Percentiles rank a stretch among this genome's conserved stretches.
phyloP scores from a whole-genome alignment of 2,113 vertebrate species.

The Vulpes ferrilata region DNA sequence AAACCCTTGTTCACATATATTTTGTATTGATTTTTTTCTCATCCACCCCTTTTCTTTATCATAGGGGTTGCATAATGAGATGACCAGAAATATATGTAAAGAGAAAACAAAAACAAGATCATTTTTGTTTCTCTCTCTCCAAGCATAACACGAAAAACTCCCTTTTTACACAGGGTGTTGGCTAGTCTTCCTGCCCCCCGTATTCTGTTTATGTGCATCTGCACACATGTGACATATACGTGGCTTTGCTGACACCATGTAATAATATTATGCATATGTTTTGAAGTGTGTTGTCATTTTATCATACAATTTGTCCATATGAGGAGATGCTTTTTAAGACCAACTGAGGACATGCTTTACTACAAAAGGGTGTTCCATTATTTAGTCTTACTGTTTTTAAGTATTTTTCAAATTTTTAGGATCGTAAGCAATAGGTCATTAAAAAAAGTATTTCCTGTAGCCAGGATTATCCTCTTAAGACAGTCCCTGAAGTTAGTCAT shows the following conservation, averaged over 20 bases:
- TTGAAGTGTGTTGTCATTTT: neutral
- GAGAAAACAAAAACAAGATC: neutral
- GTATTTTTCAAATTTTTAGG: neutral
- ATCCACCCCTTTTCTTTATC: neutral
- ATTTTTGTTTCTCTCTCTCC: neutral
- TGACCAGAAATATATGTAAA: neutral
- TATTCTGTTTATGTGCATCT: neutral
- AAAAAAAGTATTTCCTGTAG: neutral
- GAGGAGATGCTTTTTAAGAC: neutral
- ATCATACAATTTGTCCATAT: neutral
- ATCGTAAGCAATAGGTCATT: neutral
- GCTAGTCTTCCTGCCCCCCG: neutral
- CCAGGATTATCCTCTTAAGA: neutral
- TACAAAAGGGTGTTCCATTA: neutral
- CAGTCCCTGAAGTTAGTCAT: neutral
- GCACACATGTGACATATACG: fast-evolving
- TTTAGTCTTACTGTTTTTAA: neutral
- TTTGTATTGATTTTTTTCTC: neutral
- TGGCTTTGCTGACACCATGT: fast-evolving
- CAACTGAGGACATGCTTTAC: neutral
- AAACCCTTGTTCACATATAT: neutral
- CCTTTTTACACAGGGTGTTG: neutral
- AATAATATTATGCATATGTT: fast-evolving
- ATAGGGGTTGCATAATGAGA: neutral
- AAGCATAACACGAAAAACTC: too few relatives aligned